A percentile compares a stretch with the other conserved stretches of the same genome.
Conservation (phyloP, 2,113 vertebrate genomes). For the Malurus melanocephalus region DNA sequence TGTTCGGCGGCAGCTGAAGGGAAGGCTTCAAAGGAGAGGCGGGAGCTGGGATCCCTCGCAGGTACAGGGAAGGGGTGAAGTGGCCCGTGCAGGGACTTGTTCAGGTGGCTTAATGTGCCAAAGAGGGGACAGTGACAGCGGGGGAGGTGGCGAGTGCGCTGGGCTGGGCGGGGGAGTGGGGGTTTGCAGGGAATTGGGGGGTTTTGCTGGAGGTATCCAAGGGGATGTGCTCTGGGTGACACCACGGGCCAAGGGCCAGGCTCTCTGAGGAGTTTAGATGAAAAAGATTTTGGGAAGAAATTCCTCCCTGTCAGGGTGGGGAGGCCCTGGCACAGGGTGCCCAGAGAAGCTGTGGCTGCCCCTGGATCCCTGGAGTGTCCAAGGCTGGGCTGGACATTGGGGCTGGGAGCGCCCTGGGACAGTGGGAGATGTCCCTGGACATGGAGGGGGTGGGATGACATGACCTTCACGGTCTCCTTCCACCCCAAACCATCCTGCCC, state of each 20-base stretch:
- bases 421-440: background rate
- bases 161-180: background rate
- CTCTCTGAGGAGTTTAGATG: background rate
- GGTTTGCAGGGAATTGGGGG: background rate
- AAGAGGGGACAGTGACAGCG: background rate
- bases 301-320: rapidly evolving
- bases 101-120: background rate
- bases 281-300: background rate
- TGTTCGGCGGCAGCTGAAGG: slow-evolving; percentile 63
- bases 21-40: slow-evolving; percentile 69
- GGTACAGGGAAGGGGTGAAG: slow-evolving; percentile 54
- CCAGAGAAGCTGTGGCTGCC: background rate
- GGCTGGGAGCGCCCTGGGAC: background rate
- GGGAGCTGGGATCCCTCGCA: slow-evolving; percentile 48
- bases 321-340: background rate
- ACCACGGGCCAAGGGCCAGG: background rate
- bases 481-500: background rate
- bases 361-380: background rate
- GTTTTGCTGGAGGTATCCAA: background rate
- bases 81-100: background rate
- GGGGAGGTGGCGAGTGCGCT: background rate
- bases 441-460: rapidly evolving
- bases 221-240: too few relatives aligned
- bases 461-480: background rate
- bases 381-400: rapidly evolving